phyloP scores from a whole-genome alignment of 2,113 vertebrate genomes.

The Sphaerodactylus townsendi region DNA sequence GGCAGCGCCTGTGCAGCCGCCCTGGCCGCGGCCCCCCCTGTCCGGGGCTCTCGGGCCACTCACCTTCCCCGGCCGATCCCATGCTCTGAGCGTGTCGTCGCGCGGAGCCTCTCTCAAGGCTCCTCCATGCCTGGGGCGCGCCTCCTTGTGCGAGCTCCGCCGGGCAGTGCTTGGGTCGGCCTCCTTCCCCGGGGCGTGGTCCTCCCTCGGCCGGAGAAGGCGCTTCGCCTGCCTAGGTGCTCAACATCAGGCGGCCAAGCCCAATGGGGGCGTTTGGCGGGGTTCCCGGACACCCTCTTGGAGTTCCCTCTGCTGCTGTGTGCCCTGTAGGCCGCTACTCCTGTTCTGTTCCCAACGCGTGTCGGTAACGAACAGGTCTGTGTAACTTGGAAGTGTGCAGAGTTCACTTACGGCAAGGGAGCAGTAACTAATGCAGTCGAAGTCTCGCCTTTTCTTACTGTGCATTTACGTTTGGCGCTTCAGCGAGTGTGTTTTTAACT shows the following conservation, averaged over 20 bases:
- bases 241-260: not conserved
- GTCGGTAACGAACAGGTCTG: not conserved
- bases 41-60: not conserved
- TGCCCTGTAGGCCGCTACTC: not conserved
- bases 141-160: not conserved
- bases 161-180: not conserved
- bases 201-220: not conserved
- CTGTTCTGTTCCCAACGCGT: not conserved
- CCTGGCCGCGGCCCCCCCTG: not conserved
- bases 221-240: not conserved
- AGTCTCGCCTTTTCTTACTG: not conserved
- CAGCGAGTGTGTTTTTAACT: not conserved
- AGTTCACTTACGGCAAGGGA: no score
- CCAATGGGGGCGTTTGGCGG: no score
- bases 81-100: conserved; percentile 23
- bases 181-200: conserved; percentile 17
- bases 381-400: not conserved
- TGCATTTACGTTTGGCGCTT: not conserved
- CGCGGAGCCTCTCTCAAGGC: not conserved
- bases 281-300: no score
- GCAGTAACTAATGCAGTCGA: not conserved
- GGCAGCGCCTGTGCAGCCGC: no score
- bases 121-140: not conserved
- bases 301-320: not conserved
- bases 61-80: conserved; percentile 43